Evolutionary conservation across 2,888 invertebrate species (phyloP), one percentile per base, ranked within the genome.

Genomic region (Galerucella calmariensis): DNA sequence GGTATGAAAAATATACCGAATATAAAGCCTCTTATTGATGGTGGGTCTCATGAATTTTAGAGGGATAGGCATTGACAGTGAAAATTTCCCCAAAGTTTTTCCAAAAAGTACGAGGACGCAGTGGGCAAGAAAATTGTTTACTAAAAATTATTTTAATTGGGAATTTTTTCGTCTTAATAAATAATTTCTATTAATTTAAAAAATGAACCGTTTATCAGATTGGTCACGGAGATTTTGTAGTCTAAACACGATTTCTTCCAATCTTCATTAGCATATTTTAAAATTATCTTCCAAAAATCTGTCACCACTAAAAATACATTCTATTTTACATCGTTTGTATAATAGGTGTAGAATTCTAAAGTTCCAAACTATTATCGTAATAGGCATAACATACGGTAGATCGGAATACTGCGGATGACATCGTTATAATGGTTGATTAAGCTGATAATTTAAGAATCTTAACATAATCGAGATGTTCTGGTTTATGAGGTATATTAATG

Each of bases 381-480:
- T 35, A 5, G 35, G 35, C 35, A 35, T 35, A 35, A 4, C 35
- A 35, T 35, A 35, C 35, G 35, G 35, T 35, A 35, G 35, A 62
- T 62, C 35, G 14, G 41, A 62, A 41, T 62, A 62, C 35, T 20
- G 20, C 27, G 24, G 62, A 62, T 62, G 41, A 62, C 62, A 14
- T n/a, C 8, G 35, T 27, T 62, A 41, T 62, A 41, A 35, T 35
- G 35, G 41, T 41, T 41, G 62, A 41, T 41, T n/a, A n/a, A 62
- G 8, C 27, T 14, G 41, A 62, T 62, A 62, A 62, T 12, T 14
- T 6, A 27, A n/a, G 41, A 62, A 62, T 41, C 35, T 62, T 41
- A 35, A 27, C 62, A 62, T 62, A 62, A 62, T 62, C 41, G n/a
- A 62, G 62, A 62, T 14, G 35, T 62, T 35, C 35, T 44, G 16